Evolutionary conservation across 2,888 invertebrate genomes (phyloP), one percentile per base, ranked within the genome.

Genomic region (Tipula unca): DNA sequence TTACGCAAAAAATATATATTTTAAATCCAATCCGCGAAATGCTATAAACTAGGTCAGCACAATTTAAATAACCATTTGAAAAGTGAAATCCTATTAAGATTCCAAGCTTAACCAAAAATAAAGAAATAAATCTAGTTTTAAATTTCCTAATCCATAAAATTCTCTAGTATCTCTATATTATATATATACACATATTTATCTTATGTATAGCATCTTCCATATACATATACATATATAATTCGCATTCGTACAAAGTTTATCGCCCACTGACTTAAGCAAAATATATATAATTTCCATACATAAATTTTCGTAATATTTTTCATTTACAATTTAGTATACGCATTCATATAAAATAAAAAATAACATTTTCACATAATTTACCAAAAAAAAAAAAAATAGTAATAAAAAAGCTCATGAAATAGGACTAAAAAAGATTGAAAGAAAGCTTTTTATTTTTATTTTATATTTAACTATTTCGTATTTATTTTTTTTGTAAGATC

Each of bases 371-470:
- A 69, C 20, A 69, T 69, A 69, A 69, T 69, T 69, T 69, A 69
- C 20, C 25, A 69, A 13, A 69, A 69, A 69, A 25, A 54, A 10
- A 48, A 48, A 48, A n/a, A 69, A 25, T 69, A 25, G 69, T 69
- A 69, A 20, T 69, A 69, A 69, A 69, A 69, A 69, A 25, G 69
- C 69, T 69, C 69, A 69, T 69, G 20, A 69, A 69, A 69, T 69
- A 69, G 69, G 69, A 69, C 69, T 48, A 69, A 69, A 25, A n/a
- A 69, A 69, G 69, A 69, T 69, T 69, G 69, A 69, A n/a, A n/a
- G 69, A 25, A 69, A 69, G 69, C 69, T 25, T 69, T 69, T 69
- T 25, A 69, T 20, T 69, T 69, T 69, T 69, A 25, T 69, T 20
- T 69, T 69, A 10, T 25, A 69, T 69, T 25, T 69, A 69, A 25